Base-by-base conservation (phyloP, 2,797 vertebrate species). In the Periparus ater region DNA sequence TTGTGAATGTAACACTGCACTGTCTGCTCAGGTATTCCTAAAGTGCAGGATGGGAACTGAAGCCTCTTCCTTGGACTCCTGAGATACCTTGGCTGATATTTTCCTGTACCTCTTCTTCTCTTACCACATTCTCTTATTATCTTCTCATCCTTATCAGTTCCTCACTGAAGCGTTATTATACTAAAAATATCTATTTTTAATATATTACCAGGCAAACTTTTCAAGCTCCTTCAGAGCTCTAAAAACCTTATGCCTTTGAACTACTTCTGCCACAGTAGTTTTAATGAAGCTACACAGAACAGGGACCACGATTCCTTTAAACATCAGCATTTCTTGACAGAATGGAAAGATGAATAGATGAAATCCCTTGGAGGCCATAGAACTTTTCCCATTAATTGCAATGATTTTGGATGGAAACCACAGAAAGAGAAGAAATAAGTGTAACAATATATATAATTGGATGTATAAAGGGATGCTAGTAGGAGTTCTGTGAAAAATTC, bases 211-310 rank as follows among this genome's bases (percentile, higher is more conserved):
- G 45, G 54, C 90, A 85, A 91, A 83, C 44, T 87, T 85, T 40
- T 83, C n/a, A 57, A 48, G 57, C 61, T 50, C 38, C 53, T 86
- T 94, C 45, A 51, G 44, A 65, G 34, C 58, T 85, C 85, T 74
- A 88, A 89, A 88, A 82, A 34, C 47, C 45, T 84, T 19, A 3
- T 90, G 45, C 54, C 74, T 96, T 94, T 93, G 91, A 93, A 96
- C 54, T 93, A 13, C 47, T 89, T 65, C 47, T 92, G 68, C 72
- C 81, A 54, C 27, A 47, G 68, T 9, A 65, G 45, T 79, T 96
- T 82, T 82, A 92, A 91, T 85, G 93, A 92, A 91, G 71, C 68
- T 77, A 54, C 61, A 44, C 32, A 76, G 90, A 89, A 23, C 48
- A 80, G 85, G 75, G 65, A 76, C 45, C 38, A 14, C 0, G 27